Evolutionary conservation across 2,113 vertebrate genomes (phyloP).

Genomic region (Nestor notabilis): DNA sequence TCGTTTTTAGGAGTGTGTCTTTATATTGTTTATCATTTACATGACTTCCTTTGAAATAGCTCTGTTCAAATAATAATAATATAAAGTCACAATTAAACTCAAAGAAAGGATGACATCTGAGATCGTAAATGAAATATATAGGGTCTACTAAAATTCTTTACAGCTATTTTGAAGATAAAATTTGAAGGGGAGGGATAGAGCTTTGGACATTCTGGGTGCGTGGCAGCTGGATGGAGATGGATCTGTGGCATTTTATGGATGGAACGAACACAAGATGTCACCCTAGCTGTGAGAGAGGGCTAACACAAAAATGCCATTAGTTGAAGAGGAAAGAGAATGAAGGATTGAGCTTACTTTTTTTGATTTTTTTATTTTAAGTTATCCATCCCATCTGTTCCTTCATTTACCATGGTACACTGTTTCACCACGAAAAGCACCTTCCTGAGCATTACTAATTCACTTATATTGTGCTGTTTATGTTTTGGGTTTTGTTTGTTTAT

Average conservation of each 20-base stretch:
- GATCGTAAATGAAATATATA: background rate
- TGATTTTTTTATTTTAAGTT: background rate
- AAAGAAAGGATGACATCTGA: background rate
- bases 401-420: background rate
- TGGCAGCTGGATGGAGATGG: background rate
- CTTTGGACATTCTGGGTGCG: background rate
- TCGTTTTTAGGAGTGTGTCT: background rate
- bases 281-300: background rate
- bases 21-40: background rate
- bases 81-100: background rate
- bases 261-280: slow-evolving; percentile 25
- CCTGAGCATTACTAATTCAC: background rate
- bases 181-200: background rate
- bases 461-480: background rate
- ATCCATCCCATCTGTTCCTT: background rate
- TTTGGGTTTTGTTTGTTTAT: background rate
- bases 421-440: background rate
- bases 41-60: slow-evolving; percentile 5
- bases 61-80: background rate
- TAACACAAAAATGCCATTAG: background rate
- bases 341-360: background rate
- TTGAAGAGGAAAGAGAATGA: background rate
- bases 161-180: background rate
- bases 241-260: background rate
- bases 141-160: background rate